Evolutionary conservation across 2,797 vertebrate species (phyloP).

Genomic region (Trichosurus vulpecula): DNA sequence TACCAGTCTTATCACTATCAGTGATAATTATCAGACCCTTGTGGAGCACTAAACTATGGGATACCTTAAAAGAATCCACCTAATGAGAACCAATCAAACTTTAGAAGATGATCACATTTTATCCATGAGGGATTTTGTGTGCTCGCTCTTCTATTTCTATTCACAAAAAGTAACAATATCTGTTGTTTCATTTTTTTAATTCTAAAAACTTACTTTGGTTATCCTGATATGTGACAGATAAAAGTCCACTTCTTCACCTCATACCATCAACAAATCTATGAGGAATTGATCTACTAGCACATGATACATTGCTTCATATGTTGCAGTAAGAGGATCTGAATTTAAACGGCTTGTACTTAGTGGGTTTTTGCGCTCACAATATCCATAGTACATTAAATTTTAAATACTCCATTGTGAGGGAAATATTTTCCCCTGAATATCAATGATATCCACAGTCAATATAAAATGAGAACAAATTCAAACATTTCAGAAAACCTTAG

Average conservation of each 20-base stretch:
- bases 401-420: background rate
- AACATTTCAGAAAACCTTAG: background rate
- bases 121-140: background rate
- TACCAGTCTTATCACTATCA: conserved; percentile 34
- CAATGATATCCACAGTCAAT: background rate
- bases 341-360: conserved; percentile 69
- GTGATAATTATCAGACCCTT: conserved; percentile 41
- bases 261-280: conserved; percentile 54
- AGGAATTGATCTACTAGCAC: conserved; percentile 64
- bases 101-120: conserved; percentile 57
- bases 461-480: background rate
- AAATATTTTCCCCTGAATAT: background rate
- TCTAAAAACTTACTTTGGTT: conserved; percentile 62
- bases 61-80: conserved; percentile 42
- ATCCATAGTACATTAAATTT: conserved; percentile 13
- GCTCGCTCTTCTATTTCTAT: conserved; percentile 43
- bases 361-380: conserved; percentile 56
- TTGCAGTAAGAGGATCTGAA: conserved; percentile 58
- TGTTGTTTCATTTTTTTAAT: background rate
- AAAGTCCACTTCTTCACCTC: conserved; percentile 63
- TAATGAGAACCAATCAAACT: conserved; percentile 53
- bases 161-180: background rate
- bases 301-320: conserved; percentile 35
- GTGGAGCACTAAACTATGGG: background rate
- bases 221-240: conserved; percentile 65